Evolutionary conservation across 2,888 invertebrate genomes (phyloP).

Genomic region (Flexamia atlantica): DNA sequence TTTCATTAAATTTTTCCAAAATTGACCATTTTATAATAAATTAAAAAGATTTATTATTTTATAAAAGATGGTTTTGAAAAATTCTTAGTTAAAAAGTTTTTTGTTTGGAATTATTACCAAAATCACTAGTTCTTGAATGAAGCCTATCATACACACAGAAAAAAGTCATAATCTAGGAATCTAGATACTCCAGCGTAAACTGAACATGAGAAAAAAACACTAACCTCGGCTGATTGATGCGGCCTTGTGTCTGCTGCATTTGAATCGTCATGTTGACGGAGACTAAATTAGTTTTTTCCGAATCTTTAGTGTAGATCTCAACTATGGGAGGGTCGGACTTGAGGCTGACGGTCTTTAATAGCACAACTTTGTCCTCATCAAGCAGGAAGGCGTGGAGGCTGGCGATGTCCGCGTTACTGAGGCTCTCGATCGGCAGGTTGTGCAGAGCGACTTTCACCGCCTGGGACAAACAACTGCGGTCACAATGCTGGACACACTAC

Average conservation of each 20-base stretch:
- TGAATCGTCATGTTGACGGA: background rate
- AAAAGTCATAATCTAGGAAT: too few relatives aligned
- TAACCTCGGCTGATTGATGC: too few relatives aligned
- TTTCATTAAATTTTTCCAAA: too few relatives aligned
- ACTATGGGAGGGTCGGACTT: background rate
- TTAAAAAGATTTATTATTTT: too few relatives aligned
- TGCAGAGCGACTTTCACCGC: slow-evolving; percentile 1
- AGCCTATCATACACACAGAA: too few relatives aligned
- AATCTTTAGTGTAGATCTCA: slow-evolving; percentile 11
- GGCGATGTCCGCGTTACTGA: background rate
- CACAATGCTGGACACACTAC: background rate
- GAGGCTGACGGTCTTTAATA: background rate
- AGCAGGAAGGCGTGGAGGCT: background rate
- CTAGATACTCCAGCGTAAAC: too few relatives aligned
- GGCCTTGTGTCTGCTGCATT: background rate
- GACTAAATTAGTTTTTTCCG: background rate
- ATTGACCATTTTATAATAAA: too few relatives aligned
- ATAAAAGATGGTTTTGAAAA: too few relatives aligned
- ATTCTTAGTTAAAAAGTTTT: too few relatives aligned
- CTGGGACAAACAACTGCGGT: background rate
- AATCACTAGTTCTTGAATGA: too few relatives aligned
- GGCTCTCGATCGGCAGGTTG: slow-evolving; percentile 1
- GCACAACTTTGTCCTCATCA: background rate
- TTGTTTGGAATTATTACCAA: too few relatives aligned
- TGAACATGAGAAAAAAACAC: too few relatives aligned